A percentile compares a stretch with the other conserved stretches of the same genome.
Evolutionary conservation across 2,888 invertebrate species (phyloP).

Genomic region (Ferdinandea cuprea): DNA sequence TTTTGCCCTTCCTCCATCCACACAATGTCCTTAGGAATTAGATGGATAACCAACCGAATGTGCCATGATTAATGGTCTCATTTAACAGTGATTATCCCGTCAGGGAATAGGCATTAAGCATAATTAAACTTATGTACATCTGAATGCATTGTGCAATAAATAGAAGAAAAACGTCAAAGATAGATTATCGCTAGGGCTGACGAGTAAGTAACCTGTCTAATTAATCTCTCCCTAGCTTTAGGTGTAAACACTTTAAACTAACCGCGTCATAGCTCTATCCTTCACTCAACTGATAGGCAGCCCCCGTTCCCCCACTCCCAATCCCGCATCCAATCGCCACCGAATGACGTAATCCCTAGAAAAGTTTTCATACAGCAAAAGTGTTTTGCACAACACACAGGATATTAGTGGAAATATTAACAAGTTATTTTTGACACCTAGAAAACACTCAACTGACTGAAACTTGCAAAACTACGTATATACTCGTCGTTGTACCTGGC

Average conservation of each 20-base stretch:
- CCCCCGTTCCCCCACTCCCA: neutral
- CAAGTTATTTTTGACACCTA: slow-evolving; percentile 59
- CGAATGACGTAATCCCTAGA: slow-evolving; percentile 30
- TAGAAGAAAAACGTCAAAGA: no score
- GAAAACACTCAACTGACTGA: slow-evolving; percentile 35
- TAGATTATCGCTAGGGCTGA: neutral
- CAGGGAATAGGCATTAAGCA: slow-evolving; percentile 29
- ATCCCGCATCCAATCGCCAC: no score
- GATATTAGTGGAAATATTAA: slow-evolving; percentile 72
- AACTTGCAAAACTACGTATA: slow-evolving; percentile 5
- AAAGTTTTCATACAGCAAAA: slow-evolving; percentile 15
- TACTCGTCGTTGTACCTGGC: no score
- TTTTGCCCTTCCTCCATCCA: neutral
- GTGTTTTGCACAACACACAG: slow-evolving; percentile 26
- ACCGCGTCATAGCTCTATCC: slow-evolving; percentile 19
- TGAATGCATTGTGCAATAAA: neutral
- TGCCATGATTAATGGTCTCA: slow-evolving; percentile 45
- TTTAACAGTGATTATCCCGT: slow-evolving; percentile 24
- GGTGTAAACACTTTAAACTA: slow-evolving; percentile 53
- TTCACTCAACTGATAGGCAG: slow-evolving; percentile 9
- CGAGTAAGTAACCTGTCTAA: slow-evolving; percentile 22
- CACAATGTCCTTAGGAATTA: neutral
- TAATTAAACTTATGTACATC: slow-evolving; percentile 52
- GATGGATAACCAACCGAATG: slow-evolving; percentile 1
- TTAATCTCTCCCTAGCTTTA: slow-evolving; percentile 31